Percentiles rank a stretch among this genome's conserved stretches.
Conservation (phyloP, 2,888 invertebrate species). For the Platycheirus rosarum region DNA sequence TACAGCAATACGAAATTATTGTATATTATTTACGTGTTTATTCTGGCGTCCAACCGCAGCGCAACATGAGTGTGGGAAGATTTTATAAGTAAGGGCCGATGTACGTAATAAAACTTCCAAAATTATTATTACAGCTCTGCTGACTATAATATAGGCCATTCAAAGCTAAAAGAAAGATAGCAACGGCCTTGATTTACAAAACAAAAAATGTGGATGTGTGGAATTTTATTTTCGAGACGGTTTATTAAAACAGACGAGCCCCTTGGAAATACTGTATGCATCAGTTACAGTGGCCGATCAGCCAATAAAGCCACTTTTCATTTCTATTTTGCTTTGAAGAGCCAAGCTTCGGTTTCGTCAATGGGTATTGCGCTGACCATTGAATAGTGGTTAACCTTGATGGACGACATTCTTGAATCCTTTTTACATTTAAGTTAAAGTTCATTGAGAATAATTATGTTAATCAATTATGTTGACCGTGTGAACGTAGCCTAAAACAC, state of each 20-base stretch:
- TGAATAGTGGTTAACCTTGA: too few species aligned
- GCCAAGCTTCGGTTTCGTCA: too few species aligned
- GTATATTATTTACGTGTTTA: slow-evolving; percentile 12
- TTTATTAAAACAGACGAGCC: slow-evolving; percentile 40
- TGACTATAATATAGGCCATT: not conserved
- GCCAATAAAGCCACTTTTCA: slow-evolving; percentile 46
- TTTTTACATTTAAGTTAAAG: too few species aligned
- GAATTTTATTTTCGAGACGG: not conserved
- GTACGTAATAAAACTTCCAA: not conserved
- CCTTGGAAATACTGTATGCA: slow-evolving; percentile 28
- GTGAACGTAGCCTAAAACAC: too few species aligned
- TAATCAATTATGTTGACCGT: too few species aligned
- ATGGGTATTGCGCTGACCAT: too few species aligned
- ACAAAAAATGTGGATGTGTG: not conserved
- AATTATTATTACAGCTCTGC: not conserved
- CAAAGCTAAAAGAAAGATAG: not conserved
- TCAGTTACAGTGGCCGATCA: not conserved
- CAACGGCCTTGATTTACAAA: not conserved
- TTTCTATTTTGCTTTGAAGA: slow-evolving; percentile 48
- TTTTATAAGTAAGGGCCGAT: slow-evolving; percentile 1
- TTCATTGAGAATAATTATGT: too few species aligned
- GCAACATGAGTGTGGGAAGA: not conserved
- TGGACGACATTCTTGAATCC: too few species aligned
- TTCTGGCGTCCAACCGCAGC: not conserved
- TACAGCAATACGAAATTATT: slow-evolving; percentile 2